phyloP scores from a whole-genome alignment of 2,113 vertebrate genomes.

The Anguilla japonica region DNA sequence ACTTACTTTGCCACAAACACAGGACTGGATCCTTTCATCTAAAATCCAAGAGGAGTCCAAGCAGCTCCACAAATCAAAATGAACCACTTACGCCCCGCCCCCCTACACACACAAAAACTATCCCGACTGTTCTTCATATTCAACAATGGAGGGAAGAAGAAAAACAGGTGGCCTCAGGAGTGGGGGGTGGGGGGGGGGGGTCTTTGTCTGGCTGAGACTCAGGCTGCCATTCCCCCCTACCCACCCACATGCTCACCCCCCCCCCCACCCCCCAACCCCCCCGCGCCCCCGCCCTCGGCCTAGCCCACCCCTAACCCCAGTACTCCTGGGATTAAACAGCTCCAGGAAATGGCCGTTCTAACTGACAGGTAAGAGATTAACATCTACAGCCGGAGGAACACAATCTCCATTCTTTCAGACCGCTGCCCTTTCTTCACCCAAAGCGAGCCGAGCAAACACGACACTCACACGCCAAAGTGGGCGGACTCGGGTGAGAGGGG shows the following conservation, averaged over 20 bases:
- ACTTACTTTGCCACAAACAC: too few species aligned
- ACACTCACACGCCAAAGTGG: too few species aligned
- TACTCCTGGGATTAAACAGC: conserved; percentile 76
- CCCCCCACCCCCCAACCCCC: conserved; percentile 47
- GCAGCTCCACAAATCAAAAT: too few species aligned
- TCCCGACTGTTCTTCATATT: conserved; percentile 54
- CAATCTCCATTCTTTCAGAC: conserved; percentile 77
- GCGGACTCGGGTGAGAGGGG: too few species aligned
- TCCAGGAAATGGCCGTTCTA: conserved; percentile 81
- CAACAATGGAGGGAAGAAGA: conserved; percentile 35
- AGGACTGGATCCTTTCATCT: too few species aligned
- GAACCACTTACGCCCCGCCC: conserved; percentile 19
- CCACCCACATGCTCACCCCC: conserved; percentile 44
- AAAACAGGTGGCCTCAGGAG: conserved; percentile 53
- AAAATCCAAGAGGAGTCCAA: too few species aligned
- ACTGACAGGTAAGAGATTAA: conserved; percentile 85
- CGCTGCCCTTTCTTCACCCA: too few species aligned
- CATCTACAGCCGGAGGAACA: conserved; percentile 79
- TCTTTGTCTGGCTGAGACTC: conserved; percentile 73
- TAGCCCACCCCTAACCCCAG: conserved; percentile 47
- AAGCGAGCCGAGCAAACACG: too few species aligned
- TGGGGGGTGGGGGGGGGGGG: conserved; percentile 64
- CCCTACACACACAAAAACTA: conserved; percentile 44
- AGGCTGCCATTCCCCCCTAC: conserved; percentile 53
- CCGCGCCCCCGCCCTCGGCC: conserved; percentile 50